These are phyloP conservation scores for Amaurobius ferox DNA, from an alignment of 2,888 invertebrate species.

Conservation along the genomic window DNA sequence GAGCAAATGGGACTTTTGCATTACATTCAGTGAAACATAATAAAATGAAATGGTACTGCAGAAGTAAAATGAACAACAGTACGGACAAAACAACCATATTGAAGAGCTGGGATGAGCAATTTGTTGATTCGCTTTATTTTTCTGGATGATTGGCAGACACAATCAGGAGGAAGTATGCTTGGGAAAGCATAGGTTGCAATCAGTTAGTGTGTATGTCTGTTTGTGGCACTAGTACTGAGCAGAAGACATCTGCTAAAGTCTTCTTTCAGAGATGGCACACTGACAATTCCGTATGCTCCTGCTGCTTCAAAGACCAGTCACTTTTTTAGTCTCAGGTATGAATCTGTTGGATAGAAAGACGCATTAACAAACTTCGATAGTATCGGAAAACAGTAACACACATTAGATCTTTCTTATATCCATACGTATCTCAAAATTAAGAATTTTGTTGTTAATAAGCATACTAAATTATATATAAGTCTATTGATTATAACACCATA, in stretches of 20 bases:
- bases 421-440: too few relatives aligned
- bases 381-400: too few relatives aligned
- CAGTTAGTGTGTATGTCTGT: slow-evolving; percentile 2
- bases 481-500: too few relatives aligned
- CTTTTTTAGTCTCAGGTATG: background rate
- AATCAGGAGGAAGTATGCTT: slow-evolving; percentile 29
- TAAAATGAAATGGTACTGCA: slow-evolving; percentile 14
- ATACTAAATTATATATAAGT: too few relatives aligned
- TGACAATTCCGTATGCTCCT: slow-evolving; percentile 27
- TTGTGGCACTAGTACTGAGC: slow-evolving; percentile 53
- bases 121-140: background rate
- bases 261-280: slow-evolving; percentile 36
- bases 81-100: slow-evolving; percentile 4
- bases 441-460: too few relatives aligned
- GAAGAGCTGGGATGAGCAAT: slow-evolving; percentile 7
- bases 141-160: slow-evolving; percentile 7
- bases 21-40: slow-evolving; percentile 15
- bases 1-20: background rate
- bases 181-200: background rate
- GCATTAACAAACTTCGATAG: too few relatives aligned
- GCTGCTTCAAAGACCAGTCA: slow-evolving; percentile 17
- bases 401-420: too few relatives aligned
- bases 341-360: too few relatives aligned
- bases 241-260: slow-evolving; percentile 23
- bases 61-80: slow-evolving; percentile 18